A percentile compares a stretch with the other conserved stretches of the same genome.
Conservation (phyloP, 2,113 vertebrate species). For the Sus scrofa region T2T-Sscrofa CM000828.6:27518501-27519000, state of each 20-base stretch:
- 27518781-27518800: background rate
- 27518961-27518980: no score
- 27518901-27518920: no score
- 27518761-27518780: background rate
- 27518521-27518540: constrained; percentile 10
- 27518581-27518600: background rate
- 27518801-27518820: no score
- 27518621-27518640: background rate
- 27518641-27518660: background rate
- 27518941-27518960: no score
- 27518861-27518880: no score
- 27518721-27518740: background rate
- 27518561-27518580: background rate
- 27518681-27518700: background rate
- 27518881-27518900: no score
- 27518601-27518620: background rate
- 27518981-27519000: no score
- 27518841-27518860: no score
- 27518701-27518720: background rate
- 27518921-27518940: no score
- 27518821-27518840: no score
- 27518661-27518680: background rate
- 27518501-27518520: constrained; percentile 39
- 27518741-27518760: background rate
- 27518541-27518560: background rate